Evolutionary conservation across 1,140 invertebrate species (phyloP), one percentile per base, ranked within the genome.

Genomic region (Drosophila punjabiensis): DNA sequence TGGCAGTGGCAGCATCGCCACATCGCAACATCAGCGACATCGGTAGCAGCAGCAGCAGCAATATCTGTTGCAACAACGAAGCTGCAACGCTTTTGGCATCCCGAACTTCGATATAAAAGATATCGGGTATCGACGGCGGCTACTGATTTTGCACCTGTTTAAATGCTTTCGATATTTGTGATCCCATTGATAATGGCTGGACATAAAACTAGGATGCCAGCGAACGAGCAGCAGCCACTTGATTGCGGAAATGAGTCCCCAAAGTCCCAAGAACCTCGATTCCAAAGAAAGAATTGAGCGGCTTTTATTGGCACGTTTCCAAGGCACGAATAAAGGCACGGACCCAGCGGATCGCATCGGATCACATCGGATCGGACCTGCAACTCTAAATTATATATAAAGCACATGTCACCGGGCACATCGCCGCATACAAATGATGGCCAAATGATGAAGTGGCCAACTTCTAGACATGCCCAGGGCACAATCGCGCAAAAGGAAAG

Each of bases 301-400:
- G 1, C 50, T 14, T 52, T 78, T 70, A 79, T 81, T 85, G 85
- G 84, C 84, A 58, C 62, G 60, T 68, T 52, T 33, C 85, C 86
- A 90, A 79, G 74, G 71, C 86, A 86, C 71, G 87, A 73, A 60
- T 63, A 41, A 41, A 62, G 78, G 68, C 82, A 86, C 82, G 76
- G 60, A 77, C 76, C 67, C 64, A 69, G 53, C 68, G 48, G 20
- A 35, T 68, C 68, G 16, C 28, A 65, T 64, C 28, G 45, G 33
- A 62, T 67, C 41, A 60, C 20, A 67, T 79, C 63, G 58, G 45
- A 79, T 65, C 62, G 74, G 76, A 88, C 69, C 69, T 81, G 85
- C 85, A 88, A 92, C 80, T 82, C 89, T 92, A 92, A 92, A 92
- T 92, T 92, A 92, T 92, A 92, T 88, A 92, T 92, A 89, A 92